Conservation (phyloP, 2,797 vertebrate genomes). For the Chromis chromis region DNA sequence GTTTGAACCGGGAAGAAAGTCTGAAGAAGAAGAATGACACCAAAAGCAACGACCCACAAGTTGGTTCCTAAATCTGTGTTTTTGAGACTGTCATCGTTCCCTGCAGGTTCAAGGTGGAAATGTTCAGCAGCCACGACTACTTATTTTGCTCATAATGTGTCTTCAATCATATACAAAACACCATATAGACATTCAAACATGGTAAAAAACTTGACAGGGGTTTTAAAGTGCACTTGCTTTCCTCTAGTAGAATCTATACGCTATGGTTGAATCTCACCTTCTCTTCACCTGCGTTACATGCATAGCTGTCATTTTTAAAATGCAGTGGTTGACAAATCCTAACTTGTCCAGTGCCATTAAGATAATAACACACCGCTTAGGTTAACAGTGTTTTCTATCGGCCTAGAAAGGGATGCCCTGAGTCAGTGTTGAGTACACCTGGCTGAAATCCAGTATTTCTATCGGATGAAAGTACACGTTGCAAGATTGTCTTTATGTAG, state of each 20-base stretch:
- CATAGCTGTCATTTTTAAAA: background rate
- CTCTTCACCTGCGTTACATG: background rate
- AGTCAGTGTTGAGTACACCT: background rate
- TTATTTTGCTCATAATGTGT: no score
- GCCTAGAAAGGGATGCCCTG: background rate
- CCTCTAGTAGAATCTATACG: background rate
- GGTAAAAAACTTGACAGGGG: no score
- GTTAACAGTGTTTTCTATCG: background rate
- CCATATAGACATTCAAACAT: no score
- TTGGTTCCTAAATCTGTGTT: no score
- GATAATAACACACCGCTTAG: background rate
- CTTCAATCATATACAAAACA: no score
- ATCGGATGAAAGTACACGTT: background rate
- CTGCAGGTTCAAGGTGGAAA: no score
- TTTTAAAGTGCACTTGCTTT: background rate
- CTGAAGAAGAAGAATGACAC: no score
- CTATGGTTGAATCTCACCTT: background rate
- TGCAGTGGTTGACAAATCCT: background rate
- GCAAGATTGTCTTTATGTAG: background rate
- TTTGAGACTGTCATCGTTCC: no score
- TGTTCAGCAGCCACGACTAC: no score
- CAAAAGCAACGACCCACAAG: no score
- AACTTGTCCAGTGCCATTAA: background rate
- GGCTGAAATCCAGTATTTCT: slow-evolving; percentile 10
- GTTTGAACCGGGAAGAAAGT: no score